Evolutionary conservation across 2,113 vertebrate species (phyloP), one percentile per base, ranked within the genome.

Genomic region (Hepsetus odoe): DNA sequence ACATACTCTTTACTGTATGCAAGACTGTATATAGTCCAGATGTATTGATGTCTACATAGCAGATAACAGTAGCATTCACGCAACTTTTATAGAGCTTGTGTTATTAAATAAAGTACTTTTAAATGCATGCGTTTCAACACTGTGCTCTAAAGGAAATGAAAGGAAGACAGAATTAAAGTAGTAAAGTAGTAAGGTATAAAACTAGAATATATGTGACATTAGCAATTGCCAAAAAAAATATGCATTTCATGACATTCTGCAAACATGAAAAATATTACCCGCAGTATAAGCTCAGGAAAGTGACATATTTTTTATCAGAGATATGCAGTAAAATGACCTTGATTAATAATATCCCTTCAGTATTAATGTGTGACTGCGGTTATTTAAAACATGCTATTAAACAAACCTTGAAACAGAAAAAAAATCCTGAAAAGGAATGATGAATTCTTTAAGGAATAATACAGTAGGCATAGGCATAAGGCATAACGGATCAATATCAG

Each of bases 1-100:
- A 76, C 12, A 66, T 53, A 42, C 46, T 65, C 44, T 18, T 75
- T 26, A 51, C 35, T 40, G 30, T 51, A 53, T 26, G n/a, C 9
- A 8, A 61, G 51, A 44, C 1, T 26, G 4, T 68, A 38, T 65
- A 38, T 55, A 55, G 51, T 2, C 51, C 51, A 55, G 51, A 55
- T 55, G 51, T 55, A 8, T 55, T 9, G 20, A 55, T 49, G 4
- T 12, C 46, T 49, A 20, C 11, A 49, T 20, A 6, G 46, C 5
- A 20, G 46, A 20, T 20, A 49, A 2, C 4, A 44, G 40, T 2
- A 44, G 42, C 0, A 44, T 14, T 16, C 1, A 44, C 42, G 16
- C 16, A 44, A 14, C 42, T 44, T 44, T 14, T 44, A 44, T 16
- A 51, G 18, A 51, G 49, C 13, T 4, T 66, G 24, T 18, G 33